Evolutionary conservation across 2,113 vertebrate species (phyloP).

Genomic region (Nestor notabilis): DNA sequence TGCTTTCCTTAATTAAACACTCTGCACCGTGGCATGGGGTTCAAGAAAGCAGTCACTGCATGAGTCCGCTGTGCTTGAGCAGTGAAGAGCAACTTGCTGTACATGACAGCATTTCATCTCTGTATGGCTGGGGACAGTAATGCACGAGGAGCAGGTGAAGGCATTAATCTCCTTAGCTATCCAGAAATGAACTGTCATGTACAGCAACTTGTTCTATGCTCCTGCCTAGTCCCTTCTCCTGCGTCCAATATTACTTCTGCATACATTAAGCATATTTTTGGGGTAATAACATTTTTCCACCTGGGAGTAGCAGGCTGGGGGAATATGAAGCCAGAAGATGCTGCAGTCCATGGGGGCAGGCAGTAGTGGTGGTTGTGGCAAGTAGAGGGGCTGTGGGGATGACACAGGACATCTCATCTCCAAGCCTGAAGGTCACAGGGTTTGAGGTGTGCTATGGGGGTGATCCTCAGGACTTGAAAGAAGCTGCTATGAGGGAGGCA

Average conservation of each 20-base stretch:
- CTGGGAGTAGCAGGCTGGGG: not conserved
- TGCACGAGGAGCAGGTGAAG: conserved; percentile 22
- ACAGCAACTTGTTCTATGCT: conserved; percentile 31
- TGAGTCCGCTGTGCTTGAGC: conserved; percentile 11
- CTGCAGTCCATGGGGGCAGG: not conserved
- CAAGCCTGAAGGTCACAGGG: not conserved
- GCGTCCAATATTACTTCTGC: not conserved
- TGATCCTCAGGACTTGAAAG: not conserved
- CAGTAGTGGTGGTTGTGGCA: not conserved
- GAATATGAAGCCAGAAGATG: not conserved
- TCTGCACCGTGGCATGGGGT: not conserved
- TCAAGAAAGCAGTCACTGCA: not conserved
- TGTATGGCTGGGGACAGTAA: conserved; percentile 37
- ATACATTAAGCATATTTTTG: not conserved
- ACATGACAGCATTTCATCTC: conserved; percentile 63
- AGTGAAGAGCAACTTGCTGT: conserved; percentile 17
- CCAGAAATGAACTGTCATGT: conserved; percentile 64
- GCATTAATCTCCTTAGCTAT: conserved; percentile 60
- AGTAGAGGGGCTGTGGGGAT: accelerated
- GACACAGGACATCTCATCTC: not conserved
- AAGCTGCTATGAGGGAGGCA: accelerated
- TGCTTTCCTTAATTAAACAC: conserved; percentile 44
- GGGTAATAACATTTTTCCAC: not conserved
- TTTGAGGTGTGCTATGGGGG: not conserved
- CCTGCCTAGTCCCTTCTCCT: not conserved